Evolutionary conservation across 2,888 invertebrate species (phyloP).

Genomic region (Epiblema foenella): DNA sequence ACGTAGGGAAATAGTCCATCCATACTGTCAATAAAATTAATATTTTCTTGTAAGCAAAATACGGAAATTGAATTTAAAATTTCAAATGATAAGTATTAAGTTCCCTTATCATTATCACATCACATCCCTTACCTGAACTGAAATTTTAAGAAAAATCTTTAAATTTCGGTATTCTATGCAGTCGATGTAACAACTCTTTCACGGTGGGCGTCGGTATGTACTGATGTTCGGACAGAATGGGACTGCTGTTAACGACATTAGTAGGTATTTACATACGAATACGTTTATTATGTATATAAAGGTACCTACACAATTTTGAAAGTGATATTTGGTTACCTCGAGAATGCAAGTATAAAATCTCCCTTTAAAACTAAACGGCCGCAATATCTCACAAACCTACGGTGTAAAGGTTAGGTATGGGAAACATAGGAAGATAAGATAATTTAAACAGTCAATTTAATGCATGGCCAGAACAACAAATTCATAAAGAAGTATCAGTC

Average conservation of each 20-base stretch:
- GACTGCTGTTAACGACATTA: too few species aligned
- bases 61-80: conserved; percentile 3
- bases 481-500: conserved; percentile 22
- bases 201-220: too few species aligned
- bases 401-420: neutral
- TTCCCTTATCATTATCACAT: conserved; percentile 16
- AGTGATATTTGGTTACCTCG: conserved; percentile 10
- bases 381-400: neutral
- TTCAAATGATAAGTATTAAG: conserved; percentile 5
- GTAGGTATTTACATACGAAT: conserved; percentile 16
- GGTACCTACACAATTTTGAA: conserved; percentile 12
- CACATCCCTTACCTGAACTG: neutral
- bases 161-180: neutral
- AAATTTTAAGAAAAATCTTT: conserved; percentile 1
- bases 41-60: neutral
- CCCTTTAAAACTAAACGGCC: neutral
- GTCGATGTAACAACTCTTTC: too few species aligned
- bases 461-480: conserved; percentile 23
- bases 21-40: neutral
- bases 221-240: too few species aligned
- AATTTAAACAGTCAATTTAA: conserved; percentile 21
- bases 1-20: neutral
- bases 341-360: conserved; percentile 10
- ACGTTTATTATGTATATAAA: conserved; percentile 13
- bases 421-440: neutral